phyloP scores from a whole-genome alignment of 2,888 invertebrate species.

The Eupithecia dodoneata region DNA sequence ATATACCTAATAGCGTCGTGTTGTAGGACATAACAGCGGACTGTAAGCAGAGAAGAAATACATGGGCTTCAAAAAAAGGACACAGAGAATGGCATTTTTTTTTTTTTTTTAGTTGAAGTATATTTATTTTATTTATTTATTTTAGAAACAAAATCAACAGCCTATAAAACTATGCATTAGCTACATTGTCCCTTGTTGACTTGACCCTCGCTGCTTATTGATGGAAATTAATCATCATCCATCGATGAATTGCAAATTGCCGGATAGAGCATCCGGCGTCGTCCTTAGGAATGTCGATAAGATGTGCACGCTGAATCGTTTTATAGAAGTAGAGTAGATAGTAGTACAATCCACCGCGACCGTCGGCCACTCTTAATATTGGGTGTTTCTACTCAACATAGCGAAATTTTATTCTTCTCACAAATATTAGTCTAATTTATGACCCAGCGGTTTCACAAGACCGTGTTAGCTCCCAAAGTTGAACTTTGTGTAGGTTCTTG shows the following conservation, averaged over 20 bases:
- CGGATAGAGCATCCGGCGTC: not conserved
- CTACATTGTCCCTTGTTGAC: not conserved
- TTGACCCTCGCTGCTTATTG: constrained; percentile 1
- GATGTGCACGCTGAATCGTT: not conserved
- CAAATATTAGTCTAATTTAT: not conserved
- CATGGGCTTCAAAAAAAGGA: not conserved
- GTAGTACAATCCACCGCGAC: not conserved
- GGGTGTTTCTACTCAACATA: not conserved
- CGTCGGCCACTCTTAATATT: not conserved
- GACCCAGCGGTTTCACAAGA: constrained; percentile 8
- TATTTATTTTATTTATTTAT: no score
- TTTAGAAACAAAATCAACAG: no score
- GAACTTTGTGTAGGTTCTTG: constrained; percentile 41
- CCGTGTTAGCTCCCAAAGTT: constrained; percentile 14
- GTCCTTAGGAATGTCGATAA: not conserved
- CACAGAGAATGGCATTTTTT: no score
- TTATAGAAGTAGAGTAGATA: not conserved
- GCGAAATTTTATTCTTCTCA: not conserved
- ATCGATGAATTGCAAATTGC: not conserved
- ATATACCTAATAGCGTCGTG: not conserved
- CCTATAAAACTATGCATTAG: no score
- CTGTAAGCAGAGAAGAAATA: not conserved
- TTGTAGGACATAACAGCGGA: not conserved
- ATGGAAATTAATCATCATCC: not conserved
- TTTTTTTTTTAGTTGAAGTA: no score